Evolutionary conservation across 2,797 vertebrate species (phyloP).

Genomic region (Synanceia verrucosa): DNA sequence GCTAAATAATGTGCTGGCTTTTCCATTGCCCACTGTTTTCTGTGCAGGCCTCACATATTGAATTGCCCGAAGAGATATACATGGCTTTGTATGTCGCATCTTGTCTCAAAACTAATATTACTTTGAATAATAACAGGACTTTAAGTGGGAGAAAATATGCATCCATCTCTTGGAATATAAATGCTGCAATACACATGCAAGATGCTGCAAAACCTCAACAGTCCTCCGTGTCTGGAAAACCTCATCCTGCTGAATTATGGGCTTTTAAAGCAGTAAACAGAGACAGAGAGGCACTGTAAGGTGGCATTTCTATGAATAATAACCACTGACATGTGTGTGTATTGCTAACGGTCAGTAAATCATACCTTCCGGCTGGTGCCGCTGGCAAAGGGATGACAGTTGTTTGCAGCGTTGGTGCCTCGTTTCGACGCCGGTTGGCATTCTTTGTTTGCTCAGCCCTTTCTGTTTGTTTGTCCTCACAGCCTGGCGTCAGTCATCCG

Average conservation of each 20-base stretch:
- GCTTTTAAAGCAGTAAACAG: slow-evolving; percentile 54
- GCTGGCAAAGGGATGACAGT: slow-evolving; percentile 47
- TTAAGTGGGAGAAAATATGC: background rate
- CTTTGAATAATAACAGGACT: slow-evolving; percentile 20
- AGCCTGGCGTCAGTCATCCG: slow-evolving; percentile 96
- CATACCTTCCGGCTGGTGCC: slow-evolving; percentile 40
- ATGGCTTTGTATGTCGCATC: background rate
- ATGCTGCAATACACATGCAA: slow-evolving; percentile 47
- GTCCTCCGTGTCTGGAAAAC: slow-evolving; percentile 25
- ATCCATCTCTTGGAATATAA: slow-evolving; percentile 31
- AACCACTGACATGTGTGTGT: slow-evolving; percentile 39
- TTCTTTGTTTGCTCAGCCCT: slow-evolving; percentile 65
- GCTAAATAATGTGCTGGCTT: slow-evolving; percentile 11
- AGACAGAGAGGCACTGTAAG: slow-evolving; percentile 25
- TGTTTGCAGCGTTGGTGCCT: slow-evolving; percentile 30
- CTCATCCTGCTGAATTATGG: slow-evolving; percentile 56
- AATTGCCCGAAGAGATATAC: slow-evolving; percentile 13
- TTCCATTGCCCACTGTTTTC: slow-evolving; percentile 4
- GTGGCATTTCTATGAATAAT: slow-evolving; percentile 57
- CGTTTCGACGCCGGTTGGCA: slow-evolving; percentile 40
- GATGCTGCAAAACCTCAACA: slow-evolving; percentile 41
- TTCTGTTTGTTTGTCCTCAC: slow-evolving; percentile 68
- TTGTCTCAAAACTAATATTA: slow-evolving; percentile 13
- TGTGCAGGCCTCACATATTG: slow-evolving; percentile 16
- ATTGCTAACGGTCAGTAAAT: slow-evolving; percentile 57